These are phyloP conservation scores for Remorina albescens DNA, from an alignment of 2,797 vertebrate genomes.

Conservation along the genomic window DNA sequence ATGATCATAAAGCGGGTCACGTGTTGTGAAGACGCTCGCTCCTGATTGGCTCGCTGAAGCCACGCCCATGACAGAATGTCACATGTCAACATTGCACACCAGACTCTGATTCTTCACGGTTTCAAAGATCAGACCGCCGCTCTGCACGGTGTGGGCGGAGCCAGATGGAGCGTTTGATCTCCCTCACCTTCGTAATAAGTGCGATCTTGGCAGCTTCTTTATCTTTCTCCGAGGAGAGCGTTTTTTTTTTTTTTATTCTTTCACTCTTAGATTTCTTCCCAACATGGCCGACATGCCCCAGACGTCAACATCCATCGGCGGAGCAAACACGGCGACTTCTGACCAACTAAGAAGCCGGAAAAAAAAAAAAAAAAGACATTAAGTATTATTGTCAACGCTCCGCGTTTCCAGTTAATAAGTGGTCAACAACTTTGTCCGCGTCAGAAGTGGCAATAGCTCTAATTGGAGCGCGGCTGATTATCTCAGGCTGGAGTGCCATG, in stretches of 20 bases:
- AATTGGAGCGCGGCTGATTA: constrained; percentile 68
- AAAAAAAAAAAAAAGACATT: neutral
- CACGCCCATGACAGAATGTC: no score
- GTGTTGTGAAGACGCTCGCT: no score
- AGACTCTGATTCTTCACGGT: no score
- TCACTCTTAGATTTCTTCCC: no score
- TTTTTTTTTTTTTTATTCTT: no score
- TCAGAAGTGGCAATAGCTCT: constrained; percentile 25
- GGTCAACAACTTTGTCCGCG: constrained; percentile 11
- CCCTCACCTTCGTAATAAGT: no score
- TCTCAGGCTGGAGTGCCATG: constrained; percentile 43
- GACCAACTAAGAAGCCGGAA: constrained; percentile 13
- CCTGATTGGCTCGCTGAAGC: no score
- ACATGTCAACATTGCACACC: no score
- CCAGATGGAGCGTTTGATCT: neutral
- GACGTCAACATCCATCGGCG: neutral
- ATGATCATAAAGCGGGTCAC: no score
- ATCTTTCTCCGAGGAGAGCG: no score
- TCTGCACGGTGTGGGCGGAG: neutral
- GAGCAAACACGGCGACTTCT: neutral
- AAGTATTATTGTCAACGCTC: constrained; percentile 18
- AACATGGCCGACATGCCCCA: neutral
- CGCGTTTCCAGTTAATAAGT: constrained; percentile 37
- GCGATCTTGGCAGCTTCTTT: no score
- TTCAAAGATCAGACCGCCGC: no score